Percentiles rank a stretch among this genome's conserved stretches.
phyloP scores from a whole-genome alignment of 2,888 invertebrate genomes.

The Drosophila sordidula region DNA sequence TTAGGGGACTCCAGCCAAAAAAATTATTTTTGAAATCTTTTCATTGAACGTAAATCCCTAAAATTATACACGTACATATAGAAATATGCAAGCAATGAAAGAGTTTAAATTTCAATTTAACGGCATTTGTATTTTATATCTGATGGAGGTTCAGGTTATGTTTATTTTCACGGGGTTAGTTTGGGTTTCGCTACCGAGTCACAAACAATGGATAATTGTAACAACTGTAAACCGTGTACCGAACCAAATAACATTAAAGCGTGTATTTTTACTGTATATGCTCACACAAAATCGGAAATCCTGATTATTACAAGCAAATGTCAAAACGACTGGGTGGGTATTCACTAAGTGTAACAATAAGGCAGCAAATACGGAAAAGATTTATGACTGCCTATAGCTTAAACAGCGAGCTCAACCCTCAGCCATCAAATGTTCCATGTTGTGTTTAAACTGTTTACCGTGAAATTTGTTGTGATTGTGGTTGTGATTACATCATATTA shows the following conservation, averaged over 20 bases:
- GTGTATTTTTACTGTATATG: constrained; percentile 53
- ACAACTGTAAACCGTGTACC: constrained; percentile 78
- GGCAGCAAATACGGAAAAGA: constrained; percentile 65
- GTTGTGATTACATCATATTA: constrained; percentile 61
- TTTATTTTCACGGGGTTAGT: constrained; percentile 58
- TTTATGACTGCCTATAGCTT: constrained; percentile 57
- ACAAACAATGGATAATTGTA: constrained; percentile 73
- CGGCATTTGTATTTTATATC: constrained; percentile 39
- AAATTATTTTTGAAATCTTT: too few relatives aligned
- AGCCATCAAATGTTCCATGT: constrained; percentile 47
- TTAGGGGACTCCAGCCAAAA: too few relatives aligned
- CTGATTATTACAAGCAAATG: constrained; percentile 78
- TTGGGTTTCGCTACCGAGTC: constrained; percentile 50
- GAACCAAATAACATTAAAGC: constrained; percentile 75
- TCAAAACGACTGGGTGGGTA: constrained; percentile 72
- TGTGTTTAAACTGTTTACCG: constrained; percentile 68
- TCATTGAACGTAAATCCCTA: background rate
- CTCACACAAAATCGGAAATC: constrained; percentile 66
- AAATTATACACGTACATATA: background rate
- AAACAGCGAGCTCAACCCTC: constrained; percentile 54
- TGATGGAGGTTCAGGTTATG: constrained; percentile 26
- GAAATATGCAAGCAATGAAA: constrained; percentile 10
- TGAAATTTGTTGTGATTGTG: constrained; percentile 81
- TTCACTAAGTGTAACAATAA: constrained; percentile 53
- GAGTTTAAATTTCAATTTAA: constrained; percentile 49